These are phyloP conservation scores for Nixonia krombeini DNA, from an alignment of 1,140 invertebrate species.

Conservation along the genomic window DNA sequence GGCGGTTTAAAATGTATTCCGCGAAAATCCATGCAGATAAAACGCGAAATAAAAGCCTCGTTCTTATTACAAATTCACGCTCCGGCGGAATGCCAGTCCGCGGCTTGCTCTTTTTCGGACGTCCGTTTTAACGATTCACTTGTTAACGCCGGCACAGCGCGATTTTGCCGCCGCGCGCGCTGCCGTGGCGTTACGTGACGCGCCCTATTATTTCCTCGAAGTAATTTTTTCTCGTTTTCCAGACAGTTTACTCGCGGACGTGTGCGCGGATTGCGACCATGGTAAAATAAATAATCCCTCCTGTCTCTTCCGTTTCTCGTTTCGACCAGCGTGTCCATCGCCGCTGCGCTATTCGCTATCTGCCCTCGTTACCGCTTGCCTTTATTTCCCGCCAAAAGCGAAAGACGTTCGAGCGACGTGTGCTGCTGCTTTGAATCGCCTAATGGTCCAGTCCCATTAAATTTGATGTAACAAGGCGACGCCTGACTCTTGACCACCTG, in stretches of 20 bases:
- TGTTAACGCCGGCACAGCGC: constrained; percentile 26
- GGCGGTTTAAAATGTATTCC: constrained; percentile 4
- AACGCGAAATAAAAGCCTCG: constrained; percentile 16
- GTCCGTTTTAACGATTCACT: constrained; percentile 38
- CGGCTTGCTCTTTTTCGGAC: constrained; percentile 26
- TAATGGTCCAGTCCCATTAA: background rate
- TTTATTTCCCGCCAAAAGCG: constrained; percentile 9
- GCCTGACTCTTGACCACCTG: too few relatives aligned
- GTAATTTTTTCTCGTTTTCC: constrained; percentile 69
- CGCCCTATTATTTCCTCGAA: constrained; percentile 56
- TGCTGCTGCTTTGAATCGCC: background rate
- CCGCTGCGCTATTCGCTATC: constrained; percentile 7
- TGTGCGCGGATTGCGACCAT: constrained; percentile 55
- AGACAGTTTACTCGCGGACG: constrained; percentile 63
- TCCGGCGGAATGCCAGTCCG: background rate
- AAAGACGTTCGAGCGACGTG: background rate
- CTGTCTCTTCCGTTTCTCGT: constrained; percentile 54
- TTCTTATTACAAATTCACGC: constrained; percentile 30
- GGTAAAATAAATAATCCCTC: constrained; percentile 65
- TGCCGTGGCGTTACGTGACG: constrained; percentile 16
- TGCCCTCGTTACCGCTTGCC: constrained; percentile 9
- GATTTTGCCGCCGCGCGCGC: constrained; percentile 17
- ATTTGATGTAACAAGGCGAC: background rate
- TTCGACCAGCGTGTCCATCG: constrained; percentile 13
- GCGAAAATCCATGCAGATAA: constrained; percentile 12